Percentiles rank a stretch among this genome's conserved stretches.
phyloP scores from a whole-genome alignment of 2,888 invertebrate species.

The Melanophora roralis region DNA sequence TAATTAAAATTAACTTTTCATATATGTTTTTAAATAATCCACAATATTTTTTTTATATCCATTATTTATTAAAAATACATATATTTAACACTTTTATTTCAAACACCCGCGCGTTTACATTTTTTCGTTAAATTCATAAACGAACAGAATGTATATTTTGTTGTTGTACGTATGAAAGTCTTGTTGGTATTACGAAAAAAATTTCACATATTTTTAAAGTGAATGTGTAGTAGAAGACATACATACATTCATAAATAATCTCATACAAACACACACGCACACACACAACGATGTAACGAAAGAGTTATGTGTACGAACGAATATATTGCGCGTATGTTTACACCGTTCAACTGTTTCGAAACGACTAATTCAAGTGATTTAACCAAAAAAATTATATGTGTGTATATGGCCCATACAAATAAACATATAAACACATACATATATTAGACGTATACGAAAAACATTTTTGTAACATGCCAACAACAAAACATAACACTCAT shows the following conservation, averaged over 20 bases:
- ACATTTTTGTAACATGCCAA: conserved; percentile 63
- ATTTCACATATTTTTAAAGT: conserved; percentile 29
- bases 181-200: conserved; percentile 43
- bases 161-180: conserved; percentile 54
- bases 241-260: not conserved
- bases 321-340: conserved; percentile 72
- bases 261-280: not conserved
- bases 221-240: conserved; percentile 23
- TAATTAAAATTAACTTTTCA: not conserved
- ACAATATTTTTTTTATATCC: not conserved
- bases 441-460: conserved; percentile 26
- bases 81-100: conserved; percentile 8
- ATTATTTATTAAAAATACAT: conserved; percentile 16
- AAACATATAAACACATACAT: conserved; percentile 28
- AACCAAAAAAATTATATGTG: conserved; percentile 71
- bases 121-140: conserved; percentile 40
- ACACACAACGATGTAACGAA: conserved; percentile 36
- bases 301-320: conserved; percentile 64
- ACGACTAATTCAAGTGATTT: conserved; percentile 77
- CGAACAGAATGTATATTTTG: conserved; percentile 39
- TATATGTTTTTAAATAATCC: conserved; percentile 4
- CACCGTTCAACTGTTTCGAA: conserved; percentile 78
- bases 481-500: conserved; percentile 59
- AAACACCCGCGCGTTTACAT: conserved; percentile 59
- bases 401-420: conserved; percentile 59